Base-by-base conservation (phyloP, 2,888 invertebrate genomes). In the Agapostemon virescens region DNA sequence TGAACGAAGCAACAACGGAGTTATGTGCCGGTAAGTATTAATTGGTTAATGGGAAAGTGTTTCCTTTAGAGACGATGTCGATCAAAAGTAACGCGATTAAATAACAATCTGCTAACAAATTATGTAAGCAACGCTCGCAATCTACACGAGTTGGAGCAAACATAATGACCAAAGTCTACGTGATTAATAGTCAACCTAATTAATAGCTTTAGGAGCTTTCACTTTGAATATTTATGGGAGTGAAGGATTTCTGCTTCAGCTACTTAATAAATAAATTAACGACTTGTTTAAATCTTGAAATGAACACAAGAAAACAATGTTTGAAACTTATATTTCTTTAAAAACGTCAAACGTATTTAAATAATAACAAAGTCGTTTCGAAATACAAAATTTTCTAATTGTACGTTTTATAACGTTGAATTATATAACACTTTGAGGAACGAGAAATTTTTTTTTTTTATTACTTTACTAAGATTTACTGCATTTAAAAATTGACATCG, bases 111-210 rank as follows among this genome's bases (percentile, higher is more conserved):
- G 74, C 33, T 33, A 23, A 45, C 17, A 55, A 78, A 76, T 78
- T 76, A 66, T 69, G 64, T 69, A 69, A 66, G 78, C 77, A 67
- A 69, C 26, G 63, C 33, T 75, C 49, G 36, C 68, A 63, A 63
- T 49, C 52, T 68, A 63, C 68, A 40, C 40, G 68, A 68, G 61
- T 69, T 40, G 55, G 30, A 69, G 38, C 38, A 69, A 52, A 69
- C 45, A 42, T 64, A 64, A 66, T 45, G 76, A 79, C 70, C 38
- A 77, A 79, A 64, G 66, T 77, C 45, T 40, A 30, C 61, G 45
- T 78, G 52, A 75, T 76, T 69, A 30, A 40, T 42, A 64, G 36
- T 52, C 69, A 52, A 71, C n/a, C 63, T 63, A 78, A 75, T 76
- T 78, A 75, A 76, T 36, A 63, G 36, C 63, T 49, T 45, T 30